Conservation (phyloP, 2,797 vertebrate genomes). For the Tenualosa thibaudeaui region DNA sequence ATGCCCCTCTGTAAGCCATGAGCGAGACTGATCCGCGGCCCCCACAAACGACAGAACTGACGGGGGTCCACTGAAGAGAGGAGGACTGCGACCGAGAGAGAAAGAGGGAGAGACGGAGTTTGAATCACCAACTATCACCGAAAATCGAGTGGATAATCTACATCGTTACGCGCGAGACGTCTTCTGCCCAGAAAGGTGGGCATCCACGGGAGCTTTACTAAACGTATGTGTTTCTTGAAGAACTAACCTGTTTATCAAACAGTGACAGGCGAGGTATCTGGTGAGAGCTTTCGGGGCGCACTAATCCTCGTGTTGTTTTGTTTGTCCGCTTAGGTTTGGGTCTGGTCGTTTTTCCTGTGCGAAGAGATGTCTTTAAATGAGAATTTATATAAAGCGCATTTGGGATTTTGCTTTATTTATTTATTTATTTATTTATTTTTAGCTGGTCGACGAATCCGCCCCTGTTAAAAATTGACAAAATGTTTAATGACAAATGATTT, state of each 20-base stretch:
- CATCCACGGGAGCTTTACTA: background rate
- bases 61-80: constrained; percentile 15
- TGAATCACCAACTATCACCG: background rate
- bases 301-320: constrained; percentile 17
- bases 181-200: background rate
- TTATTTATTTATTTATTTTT: background rate
- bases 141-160: background rate
- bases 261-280: background rate
- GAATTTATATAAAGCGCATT: background rate
- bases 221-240: background rate
- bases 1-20: constrained; percentile 12
- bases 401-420: background rate
- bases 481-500: background rate
- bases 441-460: background rate
- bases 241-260: background rate
- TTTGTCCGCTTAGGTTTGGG: background rate
- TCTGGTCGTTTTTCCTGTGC: background rate
- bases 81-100: background rate
- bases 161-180: background rate
- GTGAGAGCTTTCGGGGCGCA: background rate
- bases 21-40: constrained; percentile 24
- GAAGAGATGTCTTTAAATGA: background rate
- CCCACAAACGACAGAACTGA: constrained; percentile 19
- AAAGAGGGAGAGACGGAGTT: background rate
- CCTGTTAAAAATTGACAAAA: background rate